Evolutionary conservation across 2,888 invertebrate genomes (phyloP), one percentile per base, ranked within the genome.

Genomic region (Eupithecia tripunctaria): DNA sequence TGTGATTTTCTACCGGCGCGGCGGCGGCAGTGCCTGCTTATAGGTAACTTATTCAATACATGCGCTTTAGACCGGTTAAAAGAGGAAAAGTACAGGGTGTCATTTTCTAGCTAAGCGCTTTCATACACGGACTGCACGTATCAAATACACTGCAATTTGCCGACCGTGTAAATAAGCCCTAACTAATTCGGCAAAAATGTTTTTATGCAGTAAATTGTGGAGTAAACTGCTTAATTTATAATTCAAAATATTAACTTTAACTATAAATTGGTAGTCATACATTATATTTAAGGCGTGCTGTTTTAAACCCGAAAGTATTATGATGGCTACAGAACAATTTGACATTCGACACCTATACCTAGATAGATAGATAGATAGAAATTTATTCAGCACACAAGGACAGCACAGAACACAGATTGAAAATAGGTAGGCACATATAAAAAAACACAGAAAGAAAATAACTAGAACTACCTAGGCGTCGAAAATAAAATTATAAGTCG

Each of bases 1-100:
- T n/a, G n/a, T 51, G 47, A 51, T 51, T 51, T 47, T n/a, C 8
- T 8, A n/a, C 47, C 43, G 43, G 41, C 15, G 41, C 18, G 18
- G 18, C 6, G 41, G 41, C 18, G 5, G 6, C 18, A 7, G n/a
- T 43, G n/a, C 43, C 43, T 43, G 43, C 1, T 43, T 3, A 6
- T 43, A 43, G 18, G 43, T 18, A 43, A 18, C 18, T 18, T 43
- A 47, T n/a, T 43, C 43, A 43, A 47, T n/a, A 47, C n/a, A 8
- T n/a, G n/a, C 47, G n/a, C n/a, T 47, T 47, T 47, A 47, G 47
- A 47, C n/a, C 47, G 47, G 47, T 47, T 47, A n/a, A n/a, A n/a
- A n/a, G n/a, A n/a, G n/a, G n/a, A 47, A 47, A 47, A 8, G 47
- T 47, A 47, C 47, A n/a, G 47, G 8, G n/a, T 47, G 47, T n/a